A percentile compares a stretch with the other conserved stretches of the same genome.
phyloP scores from a whole-genome alignment of 2,888 invertebrate genomes.

The Pheosia gnoma region DNA sequence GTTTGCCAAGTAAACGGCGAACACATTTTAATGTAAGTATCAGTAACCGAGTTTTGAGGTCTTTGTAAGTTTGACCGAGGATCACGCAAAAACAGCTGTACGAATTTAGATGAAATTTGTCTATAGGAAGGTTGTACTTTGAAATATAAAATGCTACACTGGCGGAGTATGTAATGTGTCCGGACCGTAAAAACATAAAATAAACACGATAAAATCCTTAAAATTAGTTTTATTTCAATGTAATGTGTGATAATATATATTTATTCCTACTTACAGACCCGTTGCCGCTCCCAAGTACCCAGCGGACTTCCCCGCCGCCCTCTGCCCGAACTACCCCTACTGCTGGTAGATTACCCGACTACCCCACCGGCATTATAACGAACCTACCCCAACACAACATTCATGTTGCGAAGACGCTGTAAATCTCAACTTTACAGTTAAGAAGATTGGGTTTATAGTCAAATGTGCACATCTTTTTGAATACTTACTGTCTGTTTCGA shows the following conservation, averaged over 20 bases:
- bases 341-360: slow-evolving; percentile 58
- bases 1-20: too few species aligned
- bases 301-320: slow-evolving; percentile 79
- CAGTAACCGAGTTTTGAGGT: too few species aligned
- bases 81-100: too few species aligned
- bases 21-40: too few species aligned
- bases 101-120: too few species aligned
- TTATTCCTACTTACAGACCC: slow-evolving; percentile 50
- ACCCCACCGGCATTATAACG: slow-evolving; percentile 22
- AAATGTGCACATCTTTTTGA: background rate
- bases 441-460: background rate
- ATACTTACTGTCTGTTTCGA: background rate
- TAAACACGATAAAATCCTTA: too few species aligned
- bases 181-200: too few species aligned
- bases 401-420: background rate
- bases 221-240: too few species aligned
- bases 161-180: too few species aligned
- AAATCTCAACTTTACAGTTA: background rate
- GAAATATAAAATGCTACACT: too few species aligned
- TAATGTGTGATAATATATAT: background rate
- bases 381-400: slow-evolving; percentile 7
- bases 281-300: slow-evolving; percentile 73
- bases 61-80: too few species aligned
- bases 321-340: slow-evolving; percentile 85
- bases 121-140: too few species aligned